Evolutionary conservation across 1,140 invertebrate species (phyloP).

Genomic region (Drosophila lowei): DNA sequence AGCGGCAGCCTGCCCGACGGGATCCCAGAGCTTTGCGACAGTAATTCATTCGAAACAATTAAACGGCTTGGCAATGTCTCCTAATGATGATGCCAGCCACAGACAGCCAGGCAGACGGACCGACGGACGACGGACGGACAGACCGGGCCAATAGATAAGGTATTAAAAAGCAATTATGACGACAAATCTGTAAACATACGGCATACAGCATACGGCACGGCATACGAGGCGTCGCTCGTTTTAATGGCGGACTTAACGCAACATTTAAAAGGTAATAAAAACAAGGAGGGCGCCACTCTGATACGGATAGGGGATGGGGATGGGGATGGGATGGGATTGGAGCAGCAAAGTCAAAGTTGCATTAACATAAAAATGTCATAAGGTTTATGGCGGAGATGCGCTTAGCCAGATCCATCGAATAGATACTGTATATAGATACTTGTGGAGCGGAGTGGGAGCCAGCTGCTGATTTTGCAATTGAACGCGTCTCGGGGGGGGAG

Average conservation of each 20-base stretch:
- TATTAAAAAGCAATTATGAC: constrained; percentile 82
- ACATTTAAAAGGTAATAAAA: constrained; percentile 82
- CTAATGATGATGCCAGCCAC: constrained; percentile 50
- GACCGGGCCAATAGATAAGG: constrained; percentile 69
- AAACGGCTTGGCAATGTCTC: constrained; percentile 21
- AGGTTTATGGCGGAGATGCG: constrained; percentile 69
- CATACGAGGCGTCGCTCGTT: constrained; percentile 49
- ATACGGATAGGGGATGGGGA: constrained; percentile 7
- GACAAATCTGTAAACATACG: constrained; percentile 83
- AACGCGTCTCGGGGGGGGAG: constrained; percentile 4
- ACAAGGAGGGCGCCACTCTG: constrained; percentile 46
- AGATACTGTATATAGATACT: constrained; percentile 46
- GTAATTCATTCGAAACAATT: constrained; percentile 44
- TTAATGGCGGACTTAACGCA: constrained; percentile 81
- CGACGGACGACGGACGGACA: constrained; percentile 10
- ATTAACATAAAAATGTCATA: constrained; percentile 83
- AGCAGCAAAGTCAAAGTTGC: constrained; percentile 60
- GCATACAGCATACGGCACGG: constrained; percentile 11
- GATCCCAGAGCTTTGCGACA: constrained; percentile 45
- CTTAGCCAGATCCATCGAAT: constrained; percentile 60
- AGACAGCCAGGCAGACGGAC: constrained; percentile 8
- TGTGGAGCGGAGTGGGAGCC: constrained; percentile 10
- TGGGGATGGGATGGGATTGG: no score
- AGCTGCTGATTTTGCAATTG: constrained; percentile 70
- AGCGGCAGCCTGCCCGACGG: not conserved